Percentiles rank a stretch among this genome's conserved stretches.
Conservation (phyloP, 30 jellyfish, hydroid and myxozoan species). For the Hydractinia symbiolongicarpus region DNA sequence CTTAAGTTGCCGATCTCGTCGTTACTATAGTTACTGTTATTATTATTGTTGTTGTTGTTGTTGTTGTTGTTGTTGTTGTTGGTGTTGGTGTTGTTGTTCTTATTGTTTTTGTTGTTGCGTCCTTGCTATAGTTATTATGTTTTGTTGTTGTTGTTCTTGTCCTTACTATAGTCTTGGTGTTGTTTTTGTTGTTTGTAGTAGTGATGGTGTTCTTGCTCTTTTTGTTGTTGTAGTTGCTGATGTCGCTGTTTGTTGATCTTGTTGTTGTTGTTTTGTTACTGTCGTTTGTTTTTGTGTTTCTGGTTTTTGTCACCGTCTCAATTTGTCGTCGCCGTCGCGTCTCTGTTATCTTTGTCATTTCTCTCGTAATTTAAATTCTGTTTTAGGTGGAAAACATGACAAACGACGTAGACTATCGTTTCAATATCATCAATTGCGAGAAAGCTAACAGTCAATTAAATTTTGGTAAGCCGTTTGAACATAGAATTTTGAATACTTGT, state of each 20-base stretch:
- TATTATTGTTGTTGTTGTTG: neutral
- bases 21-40: neutral
- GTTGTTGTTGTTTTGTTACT: neutral
- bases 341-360: neutral
- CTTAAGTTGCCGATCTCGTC: neutral
- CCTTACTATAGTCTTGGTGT: no score
- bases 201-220: no score
- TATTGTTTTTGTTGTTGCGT: no score
- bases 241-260: neutral
- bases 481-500: no score
- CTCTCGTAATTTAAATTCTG: neutral
- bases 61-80: no score
- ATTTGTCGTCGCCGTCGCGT: neutral
- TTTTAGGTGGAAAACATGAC: slow-evolving; percentile 77
- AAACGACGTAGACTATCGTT: slow-evolving; percentile 57
- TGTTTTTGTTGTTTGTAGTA: no score
- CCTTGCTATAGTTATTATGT: no score
- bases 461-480: slow-evolving; percentile 46
- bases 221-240: no score
- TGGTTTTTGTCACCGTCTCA: neutral
- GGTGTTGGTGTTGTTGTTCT: no score
- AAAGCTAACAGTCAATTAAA: slow-evolving; percentile 89
- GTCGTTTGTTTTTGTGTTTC: neutral
- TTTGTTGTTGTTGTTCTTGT: no score
- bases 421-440: slow-evolving; percentile 91